Base-by-base conservation (phyloP, 2,888 invertebrate genomes). In the Suillia variegata region DNA sequence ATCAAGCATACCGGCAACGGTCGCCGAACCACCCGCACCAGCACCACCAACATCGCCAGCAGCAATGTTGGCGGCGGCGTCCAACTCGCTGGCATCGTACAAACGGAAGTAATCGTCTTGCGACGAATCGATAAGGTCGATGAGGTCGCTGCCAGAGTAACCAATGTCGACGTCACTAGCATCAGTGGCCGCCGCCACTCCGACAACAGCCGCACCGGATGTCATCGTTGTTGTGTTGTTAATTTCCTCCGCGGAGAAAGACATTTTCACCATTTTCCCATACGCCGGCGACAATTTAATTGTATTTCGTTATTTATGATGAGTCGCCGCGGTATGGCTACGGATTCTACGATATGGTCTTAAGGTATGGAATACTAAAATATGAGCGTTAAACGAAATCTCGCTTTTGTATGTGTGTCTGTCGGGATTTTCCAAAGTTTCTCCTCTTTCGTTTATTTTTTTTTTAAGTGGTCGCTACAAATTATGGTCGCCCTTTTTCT, bases 51-150 rank as follows among this genome's bases (percentile, higher is more conserved):
- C 60, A 21, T 54, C 64, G 3, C 57, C 45, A 38, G 51, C 51
- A 48, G 52, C 61, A 58, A 61, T 62, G 49, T 68, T 66, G 17
- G 38, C 53, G 17, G 60, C 47, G 54, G 49, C 34, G 26, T 53
- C 48, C 34, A 58, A n/a, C n/a, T 50, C 26, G 42, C 49, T 50
- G 51, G 52, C 62, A 58, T 61, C 63, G 51, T 70, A 67, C 20
- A 66, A 34, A 6, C 66, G 65, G 54, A 68, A 66, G 61, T 66
- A 65, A 50, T 66, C 66, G 48, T 64, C 60, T 47, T 62, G 62
- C 33, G 62, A 58, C 33, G 62, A 56, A 60, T 61, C 65, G 56
- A 63, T 62, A 49, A 61, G 57, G 20, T 38, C n/a, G n/a, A n/a
- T n/a, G n/a, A n/a, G n/a, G n/a, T n/a, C n/a, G n/a, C n/a, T n/a